phyloP scores from a whole-genome alignment of 2,797 vertebrate genomes.

The Erpetoichthys calabaricus region DNA sequence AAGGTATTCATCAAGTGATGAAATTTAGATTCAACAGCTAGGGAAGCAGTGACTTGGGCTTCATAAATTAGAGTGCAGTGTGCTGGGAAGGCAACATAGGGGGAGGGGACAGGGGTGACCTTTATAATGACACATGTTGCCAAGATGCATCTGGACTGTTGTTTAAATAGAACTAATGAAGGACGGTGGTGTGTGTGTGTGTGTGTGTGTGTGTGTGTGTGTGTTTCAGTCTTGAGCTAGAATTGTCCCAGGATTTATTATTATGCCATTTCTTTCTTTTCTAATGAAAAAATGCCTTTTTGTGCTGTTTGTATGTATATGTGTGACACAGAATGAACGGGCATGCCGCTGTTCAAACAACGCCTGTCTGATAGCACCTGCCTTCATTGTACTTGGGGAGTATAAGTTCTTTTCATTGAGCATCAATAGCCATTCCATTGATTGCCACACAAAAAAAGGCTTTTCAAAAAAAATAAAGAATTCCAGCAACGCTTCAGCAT shows the following conservation, averaged over 20 bases:
- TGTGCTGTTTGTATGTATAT: conserved; percentile 35
- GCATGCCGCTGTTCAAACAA: conserved; percentile 55
- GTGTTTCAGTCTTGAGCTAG: conserved; percentile 16
- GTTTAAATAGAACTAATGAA: conserved; percentile 26
- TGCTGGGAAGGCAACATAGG: conserved; percentile 5
- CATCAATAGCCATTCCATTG: conserved; percentile 48
- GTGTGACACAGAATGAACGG: conserved; percentile 20
- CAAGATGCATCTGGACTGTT: conserved; percentile 50
- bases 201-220: conserved; percentile 6
- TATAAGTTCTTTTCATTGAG: conserved; percentile 27
- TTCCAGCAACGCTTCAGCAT: conserved; percentile 32
- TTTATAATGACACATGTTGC: conserved; percentile 45
- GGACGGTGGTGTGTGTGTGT: conserved; percentile 10
- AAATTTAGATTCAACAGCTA: conserved; percentile 10
- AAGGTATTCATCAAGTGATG: conserved; percentile 17
- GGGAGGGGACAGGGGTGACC: conserved; percentile 37
- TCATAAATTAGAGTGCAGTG: conserved; percentile 12
- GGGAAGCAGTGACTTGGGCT: not conserved
- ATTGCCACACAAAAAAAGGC: conserved; percentile 43
- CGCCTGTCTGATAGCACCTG: conserved; percentile 52
- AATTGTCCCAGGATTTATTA: conserved; percentile 49
- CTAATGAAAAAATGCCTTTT: conserved; percentile 36
- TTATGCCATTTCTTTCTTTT: conserved; percentile 37
- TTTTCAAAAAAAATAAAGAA: conserved; percentile 36
- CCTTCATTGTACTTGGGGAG: conserved; percentile 37